A percentile compares a stretch with the other conserved stretches of the same genome.
Evolutionary conservation across 2,888 invertebrate species (phyloP).

Genomic region (Ptycholaimellus sp.): DNA sequence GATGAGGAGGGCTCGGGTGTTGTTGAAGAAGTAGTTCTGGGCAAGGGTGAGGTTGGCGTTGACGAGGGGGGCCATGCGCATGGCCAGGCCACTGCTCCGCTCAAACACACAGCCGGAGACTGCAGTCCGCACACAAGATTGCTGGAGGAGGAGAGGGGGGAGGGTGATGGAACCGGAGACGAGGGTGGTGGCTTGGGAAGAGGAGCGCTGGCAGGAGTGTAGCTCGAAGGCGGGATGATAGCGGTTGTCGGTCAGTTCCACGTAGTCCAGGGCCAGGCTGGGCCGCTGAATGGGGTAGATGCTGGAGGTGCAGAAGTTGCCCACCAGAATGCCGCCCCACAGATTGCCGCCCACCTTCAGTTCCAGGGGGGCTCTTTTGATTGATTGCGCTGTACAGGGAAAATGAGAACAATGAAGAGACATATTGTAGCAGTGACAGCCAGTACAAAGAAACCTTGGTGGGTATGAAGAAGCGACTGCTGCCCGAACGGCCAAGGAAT

Average conservation of each 20-base stretch:
- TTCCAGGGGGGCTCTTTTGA: slow-evolving; percentile 20
- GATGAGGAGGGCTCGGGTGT: slow-evolving; percentile 18
- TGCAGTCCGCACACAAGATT: too few relatives aligned
- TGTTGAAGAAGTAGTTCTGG: slow-evolving; percentile 20
- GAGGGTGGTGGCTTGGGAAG: neutral
- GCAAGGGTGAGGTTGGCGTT: slow-evolving; percentile 16
- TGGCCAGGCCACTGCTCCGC: slow-evolving; percentile 12
- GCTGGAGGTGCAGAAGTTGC: slow-evolving; percentile 49
- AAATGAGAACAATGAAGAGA: slow-evolving; percentile 1
- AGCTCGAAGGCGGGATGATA: slow-evolving; percentile 24
- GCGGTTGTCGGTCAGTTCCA: slow-evolving; percentile 17
- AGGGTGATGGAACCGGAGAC: too few relatives aligned
- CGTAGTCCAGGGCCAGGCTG: slow-evolving; percentile 12
- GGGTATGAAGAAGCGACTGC: neutral
- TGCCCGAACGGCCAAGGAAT: slow-evolving; percentile 11
- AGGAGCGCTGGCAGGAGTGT: slow-evolving; percentile 17
- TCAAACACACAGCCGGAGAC: too few relatives aligned
- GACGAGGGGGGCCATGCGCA: slow-evolving; percentile 21
- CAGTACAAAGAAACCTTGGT: too few relatives aligned
- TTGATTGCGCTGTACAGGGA: slow-evolving; percentile 15
- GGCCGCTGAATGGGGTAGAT: neutral
- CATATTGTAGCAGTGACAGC: too few relatives aligned
- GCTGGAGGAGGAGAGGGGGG: too few relatives aligned
- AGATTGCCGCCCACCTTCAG: slow-evolving; percentile 51
- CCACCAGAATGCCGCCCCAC: slow-evolving; percentile 63